phyloP scores from a whole-genome alignment of 2,113 vertebrate genomes.

The Malaclemys terrapin region DNA sequence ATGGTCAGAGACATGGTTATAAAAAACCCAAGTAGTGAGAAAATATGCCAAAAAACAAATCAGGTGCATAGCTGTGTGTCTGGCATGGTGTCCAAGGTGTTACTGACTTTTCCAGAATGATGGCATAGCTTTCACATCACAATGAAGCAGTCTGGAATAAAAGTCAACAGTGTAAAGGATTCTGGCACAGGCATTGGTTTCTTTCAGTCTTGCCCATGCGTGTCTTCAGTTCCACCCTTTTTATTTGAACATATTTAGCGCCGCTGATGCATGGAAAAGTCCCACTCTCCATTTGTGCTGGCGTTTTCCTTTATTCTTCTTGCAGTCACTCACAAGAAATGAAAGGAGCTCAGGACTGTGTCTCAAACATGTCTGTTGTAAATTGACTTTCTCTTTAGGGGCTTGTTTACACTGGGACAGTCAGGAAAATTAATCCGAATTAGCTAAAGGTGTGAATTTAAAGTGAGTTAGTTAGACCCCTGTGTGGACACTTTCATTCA shows the following conservation, averaged over 20 bases:
- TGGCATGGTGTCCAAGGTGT: not conserved
- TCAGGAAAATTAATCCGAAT: no score
- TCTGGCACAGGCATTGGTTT: constrained; percentile 21
- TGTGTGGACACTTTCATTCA: no score
- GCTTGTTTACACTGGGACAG: not conserved
- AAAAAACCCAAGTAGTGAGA: not conserved
- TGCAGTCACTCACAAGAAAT: constrained; percentile 58
- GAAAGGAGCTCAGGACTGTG: constrained; percentile 56
- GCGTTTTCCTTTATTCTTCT: constrained; percentile 62
- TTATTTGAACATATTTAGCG: constrained; percentile 54
- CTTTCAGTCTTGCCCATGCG: constrained; percentile 68
- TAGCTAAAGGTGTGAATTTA: no score
- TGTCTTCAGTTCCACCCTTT: constrained; percentile 59
- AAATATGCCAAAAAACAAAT: not conserved
- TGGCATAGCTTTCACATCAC: not conserved
- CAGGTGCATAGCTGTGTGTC: not conserved
- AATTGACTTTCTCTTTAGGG: constrained; percentile 62
- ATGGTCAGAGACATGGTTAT: not conserved
- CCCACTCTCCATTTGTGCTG: constrained; percentile 55
- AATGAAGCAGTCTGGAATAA: constrained; percentile 38
- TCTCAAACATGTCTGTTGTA: constrained; percentile 64
- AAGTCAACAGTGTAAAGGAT: constrained; percentile 25
- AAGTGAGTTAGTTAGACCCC: no score
- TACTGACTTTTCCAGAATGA: not conserved
- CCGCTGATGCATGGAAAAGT: constrained; percentile 68